Conservation (phyloP, 2,797 vertebrate genomes). For the Esox lucius region DNA sequence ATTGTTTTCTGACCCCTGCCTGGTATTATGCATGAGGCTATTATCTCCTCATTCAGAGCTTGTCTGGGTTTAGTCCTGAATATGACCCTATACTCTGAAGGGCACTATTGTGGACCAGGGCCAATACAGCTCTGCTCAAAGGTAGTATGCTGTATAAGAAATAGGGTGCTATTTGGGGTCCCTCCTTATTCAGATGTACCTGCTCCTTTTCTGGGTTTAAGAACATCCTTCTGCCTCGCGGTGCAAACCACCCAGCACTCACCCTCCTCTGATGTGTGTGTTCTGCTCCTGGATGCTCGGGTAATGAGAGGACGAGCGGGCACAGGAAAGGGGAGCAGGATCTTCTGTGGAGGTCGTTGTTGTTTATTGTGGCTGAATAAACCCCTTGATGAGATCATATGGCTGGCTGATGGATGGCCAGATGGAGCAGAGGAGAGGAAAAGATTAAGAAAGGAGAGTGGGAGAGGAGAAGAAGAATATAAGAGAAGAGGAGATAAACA, state of each 20-base stretch:
- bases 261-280: background rate
- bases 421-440: slow-evolving; percentile 3
- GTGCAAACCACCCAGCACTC: background rate
- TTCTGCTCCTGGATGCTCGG: slow-evolving; percentile 35
- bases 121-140: background rate
- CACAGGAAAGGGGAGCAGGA: background rate
- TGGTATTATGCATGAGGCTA: background rate
- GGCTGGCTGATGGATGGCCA: slow-evolving; percentile 58
- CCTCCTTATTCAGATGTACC: background rate
- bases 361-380: slow-evolving; percentile 68
- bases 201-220: background rate
- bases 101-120: background rate
- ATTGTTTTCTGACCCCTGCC: background rate
- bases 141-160: background rate
- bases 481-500: too few species aligned
- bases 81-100: background rate
- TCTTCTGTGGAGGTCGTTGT: slow-evolving; percentile 49
- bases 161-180: background rate
- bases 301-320: slow-evolving; percentile 54
- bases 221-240: background rate
- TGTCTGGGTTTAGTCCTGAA: background rate
- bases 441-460: too few species aligned
- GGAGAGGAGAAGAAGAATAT: too few species aligned
- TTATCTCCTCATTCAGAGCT: background rate
- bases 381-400: slow-evolving; percentile 61